These are phyloP conservation scores for Anthopleura xanthogrammica DNA, from an alignment of 92 coral and sea anemone species.

Conservation along the genomic window DNA sequence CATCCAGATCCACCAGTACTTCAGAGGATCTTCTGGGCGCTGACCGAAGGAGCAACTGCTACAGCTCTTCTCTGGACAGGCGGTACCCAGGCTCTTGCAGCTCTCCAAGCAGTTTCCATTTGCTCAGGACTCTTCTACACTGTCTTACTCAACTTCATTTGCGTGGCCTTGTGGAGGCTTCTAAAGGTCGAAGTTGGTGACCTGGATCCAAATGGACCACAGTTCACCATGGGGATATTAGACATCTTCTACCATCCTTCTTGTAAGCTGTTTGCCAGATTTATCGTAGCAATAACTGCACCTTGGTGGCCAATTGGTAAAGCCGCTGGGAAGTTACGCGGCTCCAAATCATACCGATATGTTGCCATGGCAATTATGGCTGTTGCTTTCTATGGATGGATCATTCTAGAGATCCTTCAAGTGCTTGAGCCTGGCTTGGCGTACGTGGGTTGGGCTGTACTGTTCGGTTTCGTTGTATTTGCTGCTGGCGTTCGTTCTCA, in stretches of 20 bases:
- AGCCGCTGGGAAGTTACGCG: conserved; percentile 62
- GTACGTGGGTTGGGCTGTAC: conserved; percentile 78
- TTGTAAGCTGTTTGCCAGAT: conserved; percentile 15
- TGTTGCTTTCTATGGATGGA: conserved; percentile 72
- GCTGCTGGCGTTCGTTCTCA: conserved; percentile 59
- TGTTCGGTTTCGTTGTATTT: conserved; percentile 73
- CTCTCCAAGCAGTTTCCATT: conserved; percentile 79
- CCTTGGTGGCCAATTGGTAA: conserved; percentile 89
- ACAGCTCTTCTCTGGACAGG: conserved; percentile 79
- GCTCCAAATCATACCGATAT: conserved; percentile 31
- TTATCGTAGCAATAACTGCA: conserved; percentile 60
- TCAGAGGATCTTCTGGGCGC: conserved; percentile 92
- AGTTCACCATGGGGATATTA: conserved; percentile 54
- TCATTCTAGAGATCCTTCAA: conserved; percentile 60
- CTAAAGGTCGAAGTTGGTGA: conserved; percentile 69
- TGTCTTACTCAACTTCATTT: conserved; percentile 62
- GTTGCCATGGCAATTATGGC: conserved; percentile 55
- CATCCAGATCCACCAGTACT: conserved; percentile 82
- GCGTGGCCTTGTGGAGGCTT: conserved; percentile 79
- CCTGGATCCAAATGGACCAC: conserved; percentile 58
- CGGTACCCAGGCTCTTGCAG: conserved; percentile 64
- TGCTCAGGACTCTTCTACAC: conserved; percentile 82
- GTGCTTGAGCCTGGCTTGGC: conserved; percentile 63
- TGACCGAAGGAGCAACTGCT: conserved; percentile 89
- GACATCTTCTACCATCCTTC: conserved; percentile 68